Base-by-base conservation (phyloP, 2,797 vertebrate species). In the Urophycis tenuis region DNA sequence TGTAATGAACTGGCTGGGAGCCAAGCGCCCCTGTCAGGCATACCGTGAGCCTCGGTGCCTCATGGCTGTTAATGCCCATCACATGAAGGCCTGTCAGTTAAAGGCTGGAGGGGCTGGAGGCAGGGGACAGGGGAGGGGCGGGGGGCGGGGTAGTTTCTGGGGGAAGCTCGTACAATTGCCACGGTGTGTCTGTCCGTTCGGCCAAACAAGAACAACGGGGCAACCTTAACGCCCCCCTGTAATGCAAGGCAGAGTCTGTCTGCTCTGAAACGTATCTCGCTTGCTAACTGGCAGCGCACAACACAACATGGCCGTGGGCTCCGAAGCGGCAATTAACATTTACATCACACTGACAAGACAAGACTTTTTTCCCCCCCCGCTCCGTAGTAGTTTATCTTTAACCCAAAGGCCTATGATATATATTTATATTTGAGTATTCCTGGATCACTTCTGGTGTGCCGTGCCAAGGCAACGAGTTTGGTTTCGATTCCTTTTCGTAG, bases 1-100 rank as follows among this genome's bases (percentile, higher is more conserved):
- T 88, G 89, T 91, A 91, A 92, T 92, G 79, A 92, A 89, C 84
- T 89, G 89, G 89, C 88, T 19, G 71, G 0, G 72, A 12, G 89
- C 89, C 87, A 74, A 53, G 41, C 39, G 15, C 77, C 78, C 85
- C 85, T 84, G 81, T 85, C 84, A 84, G 86, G 82, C 87, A 73
- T 81, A 85, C 76, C 81, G 81, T 79, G 83, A 77, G 86, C 80
- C 85, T 81, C 82, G 86, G 84, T 22, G 87, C 81, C 85, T 81
- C 82, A 77, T 74, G 83, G 85, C 81, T 87, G 83, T 87, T 86
- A 78, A 88, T 89, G 81, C 87, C 86, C 87, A 87, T 88, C 86
- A 87, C 70, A 60, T 60, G 53, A 60, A 49, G 4, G 45, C 45
- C 45, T 49, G 53, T 60, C 53, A 60, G 22, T 60, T 60, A 60